These are phyloP conservation scores for Ariolimax columbianus DNA, from an alignment of 2,888 invertebrate species.

Conservation along the genomic window DNA sequence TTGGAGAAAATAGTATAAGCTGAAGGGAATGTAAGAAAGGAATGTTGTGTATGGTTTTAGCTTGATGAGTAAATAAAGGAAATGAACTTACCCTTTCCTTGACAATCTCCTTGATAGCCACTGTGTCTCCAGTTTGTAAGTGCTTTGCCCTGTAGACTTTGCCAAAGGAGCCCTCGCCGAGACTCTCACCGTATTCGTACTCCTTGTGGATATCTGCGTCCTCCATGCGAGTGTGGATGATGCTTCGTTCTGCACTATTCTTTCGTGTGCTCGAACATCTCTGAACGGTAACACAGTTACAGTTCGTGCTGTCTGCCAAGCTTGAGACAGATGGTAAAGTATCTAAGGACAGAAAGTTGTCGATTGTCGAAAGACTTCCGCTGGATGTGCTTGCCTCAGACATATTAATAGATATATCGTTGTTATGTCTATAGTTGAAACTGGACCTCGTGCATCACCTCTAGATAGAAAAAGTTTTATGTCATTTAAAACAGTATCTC, in stretches of 20 bases:
- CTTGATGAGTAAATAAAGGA: too few relatives aligned
- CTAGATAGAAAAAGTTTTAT: not conserved
- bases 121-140: constrained; percentile 66
- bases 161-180: constrained; percentile 78
- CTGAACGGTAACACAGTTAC: not conserved
- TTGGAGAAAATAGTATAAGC: too few relatives aligned
- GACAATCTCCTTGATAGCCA: constrained; percentile 78
- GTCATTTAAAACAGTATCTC: not conserved
- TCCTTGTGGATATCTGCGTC: constrained; percentile 72
- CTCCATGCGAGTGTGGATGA: constrained; percentile 76
- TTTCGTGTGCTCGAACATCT: constrained; percentile 27
- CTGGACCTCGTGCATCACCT: not conserved
- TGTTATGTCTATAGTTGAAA: not conserved
- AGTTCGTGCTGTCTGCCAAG: not conserved
- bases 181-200: constrained; percentile 60
- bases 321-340: not conserved
- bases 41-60: too few relatives aligned
- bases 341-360: not conserved
- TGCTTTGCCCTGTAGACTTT: constrained; percentile 73
- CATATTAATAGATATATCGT: not conserved
- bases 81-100: constrained; percentile 76
- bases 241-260: constrained; percentile 60
- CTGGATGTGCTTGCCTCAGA: constrained; percentile 11
- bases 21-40: too few relatives aligned
- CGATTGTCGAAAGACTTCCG: not conserved